These are phyloP conservation scores for Dasyprocta punctata DNA, from an alignment of 2,113 vertebrate genomes.

Conservation along the genomic window DNA sequence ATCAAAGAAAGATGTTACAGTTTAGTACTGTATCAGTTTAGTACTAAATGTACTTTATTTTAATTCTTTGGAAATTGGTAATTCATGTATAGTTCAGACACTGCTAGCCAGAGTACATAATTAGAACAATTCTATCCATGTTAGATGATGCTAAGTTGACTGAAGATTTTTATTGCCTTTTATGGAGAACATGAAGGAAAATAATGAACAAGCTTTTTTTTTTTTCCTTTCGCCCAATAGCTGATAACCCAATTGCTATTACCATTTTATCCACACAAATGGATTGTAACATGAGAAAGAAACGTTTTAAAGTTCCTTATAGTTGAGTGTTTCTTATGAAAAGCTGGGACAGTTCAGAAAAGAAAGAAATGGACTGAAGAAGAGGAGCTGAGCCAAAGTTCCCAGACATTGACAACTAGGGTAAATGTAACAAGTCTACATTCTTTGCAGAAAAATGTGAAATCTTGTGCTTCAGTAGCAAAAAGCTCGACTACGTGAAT, in stretches of 20 bases:
- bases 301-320: conserved; percentile 41
- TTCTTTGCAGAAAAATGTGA: conserved; percentile 23
- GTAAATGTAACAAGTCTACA: conserved; percentile 5
- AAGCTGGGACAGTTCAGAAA: conserved; percentile 42
- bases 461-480: background rate
- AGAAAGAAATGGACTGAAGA: conserved; percentile 20
- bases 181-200: conserved; percentile 60
- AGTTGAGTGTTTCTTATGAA: conserved; percentile 47
- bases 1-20: background rate
- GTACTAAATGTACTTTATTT: conserved; percentile 42
- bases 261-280: conserved; percentile 53
- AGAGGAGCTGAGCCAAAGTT: conserved; percentile 43
- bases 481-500: background rate
- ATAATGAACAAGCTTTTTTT: background rate
- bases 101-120: conserved; percentile 18
- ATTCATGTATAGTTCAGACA: conserved; percentile 27
- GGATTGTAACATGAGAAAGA: conserved; percentile 33
- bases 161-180: conserved; percentile 64
- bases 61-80: conserved; percentile 36
- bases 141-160: conserved; percentile 42
- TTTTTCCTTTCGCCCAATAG: conserved; percentile 33
- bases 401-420: conserved; percentile 49
- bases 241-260: conserved; percentile 62
- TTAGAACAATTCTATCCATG: conserved; percentile 42
- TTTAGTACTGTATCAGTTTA: conserved; percentile 17